A percentile compares a stretch with the other conserved stretches of the same genome.
Conservation (phyloP, 2,888 invertebrate species). For the Ephialtes manifestator region DNA sequence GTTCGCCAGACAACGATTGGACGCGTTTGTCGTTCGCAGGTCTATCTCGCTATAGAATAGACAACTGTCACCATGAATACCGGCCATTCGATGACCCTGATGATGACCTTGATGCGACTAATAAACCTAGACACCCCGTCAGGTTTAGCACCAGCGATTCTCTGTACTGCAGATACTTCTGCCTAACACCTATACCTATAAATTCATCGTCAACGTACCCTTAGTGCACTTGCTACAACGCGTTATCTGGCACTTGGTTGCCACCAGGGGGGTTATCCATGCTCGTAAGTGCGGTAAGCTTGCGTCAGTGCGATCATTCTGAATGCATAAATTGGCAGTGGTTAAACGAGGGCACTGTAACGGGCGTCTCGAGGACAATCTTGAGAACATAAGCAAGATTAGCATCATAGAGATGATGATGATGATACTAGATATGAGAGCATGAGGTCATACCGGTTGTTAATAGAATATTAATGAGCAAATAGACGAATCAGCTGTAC, state of each 20-base stretch:
- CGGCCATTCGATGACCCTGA: constrained; percentile 62
- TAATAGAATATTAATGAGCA: constrained; percentile 39
- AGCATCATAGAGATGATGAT: constrained; percentile 8
- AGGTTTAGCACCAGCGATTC: constrained; percentile 43
- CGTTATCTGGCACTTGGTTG: background rate
- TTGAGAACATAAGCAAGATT: background rate
- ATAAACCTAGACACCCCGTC: constrained; percentile 52
- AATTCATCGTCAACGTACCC: background rate
- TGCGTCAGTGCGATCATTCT: constrained; percentile 37
- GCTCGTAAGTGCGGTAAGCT: background rate
- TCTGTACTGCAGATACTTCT: constrained; percentile 19
- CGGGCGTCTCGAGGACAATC: constrained; percentile 29
- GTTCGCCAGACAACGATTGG: constrained; percentile 73
- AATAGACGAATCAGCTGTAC: constrained; percentile 31
- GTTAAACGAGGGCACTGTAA: constrained; percentile 27
- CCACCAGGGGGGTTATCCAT: background rate
- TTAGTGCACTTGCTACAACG: background rate
- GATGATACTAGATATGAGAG: constrained; percentile 18
- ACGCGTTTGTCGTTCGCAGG: constrained; percentile 13
- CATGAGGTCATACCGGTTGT: background rate
- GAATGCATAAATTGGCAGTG: constrained; percentile 56
- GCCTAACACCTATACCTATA: background rate
- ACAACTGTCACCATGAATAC: background rate
- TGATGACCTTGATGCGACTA: constrained; percentile 65
- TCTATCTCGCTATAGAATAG: constrained; percentile 12